Base-by-base conservation (phyloP, 2,797 vertebrate genomes). In the Cyprinella venusta region DNA sequence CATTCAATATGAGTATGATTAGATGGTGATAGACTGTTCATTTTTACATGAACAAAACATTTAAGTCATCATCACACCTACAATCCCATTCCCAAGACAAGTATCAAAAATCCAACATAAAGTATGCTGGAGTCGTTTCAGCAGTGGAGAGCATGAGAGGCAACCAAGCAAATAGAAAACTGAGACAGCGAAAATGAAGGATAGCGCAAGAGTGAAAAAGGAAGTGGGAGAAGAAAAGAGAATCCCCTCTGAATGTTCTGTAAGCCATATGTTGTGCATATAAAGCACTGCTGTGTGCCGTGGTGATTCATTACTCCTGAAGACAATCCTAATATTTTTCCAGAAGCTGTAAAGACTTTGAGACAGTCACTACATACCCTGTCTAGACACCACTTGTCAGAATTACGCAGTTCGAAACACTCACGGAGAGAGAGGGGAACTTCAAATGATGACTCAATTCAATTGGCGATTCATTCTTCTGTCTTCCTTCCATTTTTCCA, bases 341-440 rank as follows among this genome's bases (percentile, higher is more conserved):
- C 78, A 65, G 42, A 72, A 80, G 59, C 81, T 54, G 21, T 76
- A 68, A 68, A 70, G 59, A 64, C 74, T 72, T 74, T 15, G 40
- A 83, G 65, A 83, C 71, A 75, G 67, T 70, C 70, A 36, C 61
- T 36, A 48, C 83, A 79, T 72, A 70, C 75, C 65, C 61, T 80
- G 86, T 85, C 83, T 82, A 83, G 86, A 85, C 84, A 84, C 74
- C 86, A 86, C 86, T 85, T 80, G 76, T 82, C 80, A 80, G 80
- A 85, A 87, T 85, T 83, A 83, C 13, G 26, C 72, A 38, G 82
- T 86, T 86, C 42, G 33, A 82, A 82, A 82, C 63, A 82, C n/a
- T 56, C 70, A 54, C 12, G 30, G 56, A 67, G 45, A 82, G 72
- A 56, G 65, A 72, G 59, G 64, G 48, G 79, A 71, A 65, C 70